Evolutionary conservation across 2,797 vertebrate genomes (phyloP), one percentile per base, ranked within the genome.

Genomic region (Xiphorhynchus erythropygius): DNA sequence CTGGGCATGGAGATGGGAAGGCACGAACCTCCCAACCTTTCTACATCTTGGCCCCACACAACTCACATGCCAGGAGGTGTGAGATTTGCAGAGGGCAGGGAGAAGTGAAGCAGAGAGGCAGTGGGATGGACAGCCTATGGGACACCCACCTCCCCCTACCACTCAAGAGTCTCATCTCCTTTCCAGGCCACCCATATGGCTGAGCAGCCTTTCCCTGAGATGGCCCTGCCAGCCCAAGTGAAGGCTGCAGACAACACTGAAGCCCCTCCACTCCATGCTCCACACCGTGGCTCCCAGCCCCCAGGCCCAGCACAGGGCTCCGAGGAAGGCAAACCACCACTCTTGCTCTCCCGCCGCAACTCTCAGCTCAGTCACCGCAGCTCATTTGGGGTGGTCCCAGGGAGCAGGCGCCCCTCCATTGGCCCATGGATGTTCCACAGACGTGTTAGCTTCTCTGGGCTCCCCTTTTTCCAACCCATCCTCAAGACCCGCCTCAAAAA

Each of bases 361-460:
- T 98, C 98, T 97, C 46, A 53, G 13, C 70, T 97, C 39, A 98
- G 93, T 33, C 97, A 96, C n/a, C 96, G 96, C 47, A 98, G 97
- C 93, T 98, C 98, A 0, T 70, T 98, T 1, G 96, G 96, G 3
- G 46, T 93, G 6, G 89, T 23, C 2, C 35, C 59, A 0, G 97
- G 95, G 11, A 94, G 89, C 63, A 98, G 96, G 52, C 97, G 94
- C 4, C 92, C 97, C 70, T 98, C 98, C n/a, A 19, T 98, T 1
- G 97, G 98, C 7, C 97, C 97, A 11, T 94, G 97, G 97, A 81
- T 96, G 18, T 90, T 97, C 49, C 94, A 97, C 21, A 95, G 90
- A 3, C 92, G 92, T 0, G 76, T 98, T 42, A 98, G 98, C 71
- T 98, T 98, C 92, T 98, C 98, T 0, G 97, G 98, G 22, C 90